Conservation (phyloP, 2,888 invertebrate species). For the Drosophila niveifrons region DNA sequence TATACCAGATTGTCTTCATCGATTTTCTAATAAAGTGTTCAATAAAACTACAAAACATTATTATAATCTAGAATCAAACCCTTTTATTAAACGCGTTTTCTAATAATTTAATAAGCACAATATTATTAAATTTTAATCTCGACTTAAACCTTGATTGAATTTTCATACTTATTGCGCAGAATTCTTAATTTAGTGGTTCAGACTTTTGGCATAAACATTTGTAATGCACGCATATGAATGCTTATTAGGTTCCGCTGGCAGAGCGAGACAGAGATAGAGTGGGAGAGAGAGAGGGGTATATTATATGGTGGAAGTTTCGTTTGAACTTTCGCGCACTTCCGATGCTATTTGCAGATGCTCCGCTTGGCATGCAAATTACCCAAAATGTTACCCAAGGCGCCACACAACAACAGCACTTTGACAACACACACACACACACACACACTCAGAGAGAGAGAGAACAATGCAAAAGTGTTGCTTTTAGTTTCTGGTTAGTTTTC, state of each 20-base stretch:
- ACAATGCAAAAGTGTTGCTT: conserved; percentile 32
- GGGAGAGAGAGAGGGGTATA: not conserved
- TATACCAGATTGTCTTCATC: too few relatives aligned
- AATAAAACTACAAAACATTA: too few relatives aligned
- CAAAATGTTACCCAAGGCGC: conserved; percentile 77
- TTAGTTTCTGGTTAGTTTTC: conserved; percentile 57
- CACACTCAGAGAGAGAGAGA: conserved; percentile 2
- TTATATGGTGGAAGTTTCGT: conserved; percentile 34
- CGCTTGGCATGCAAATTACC: conserved; percentile 63
- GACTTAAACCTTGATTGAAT: not conserved
- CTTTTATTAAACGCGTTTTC: too few relatives aligned
- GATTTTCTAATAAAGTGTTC: too few relatives aligned
- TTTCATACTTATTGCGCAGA: not conserved
- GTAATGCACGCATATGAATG: conserved; percentile 23
- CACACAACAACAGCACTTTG: conserved; percentile 17
- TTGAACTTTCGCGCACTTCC: conserved; percentile 64
- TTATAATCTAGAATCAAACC: too few relatives aligned
- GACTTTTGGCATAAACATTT: conserved; percentile 6
- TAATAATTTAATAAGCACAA: too few relatives aligned
- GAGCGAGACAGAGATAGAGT: not conserved
- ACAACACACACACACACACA: conserved; percentile 22
- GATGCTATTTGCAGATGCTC: conserved; percentile 64
- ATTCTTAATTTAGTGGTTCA: conserved; percentile 21
- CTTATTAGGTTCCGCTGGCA: conserved; percentile 1
- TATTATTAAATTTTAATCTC: too few relatives aligned